These are phyloP conservation scores for Aphelocoma coerulescens DNA, from an alignment of 2,113 vertebrate genomes.

Conservation along the genomic window DNA sequence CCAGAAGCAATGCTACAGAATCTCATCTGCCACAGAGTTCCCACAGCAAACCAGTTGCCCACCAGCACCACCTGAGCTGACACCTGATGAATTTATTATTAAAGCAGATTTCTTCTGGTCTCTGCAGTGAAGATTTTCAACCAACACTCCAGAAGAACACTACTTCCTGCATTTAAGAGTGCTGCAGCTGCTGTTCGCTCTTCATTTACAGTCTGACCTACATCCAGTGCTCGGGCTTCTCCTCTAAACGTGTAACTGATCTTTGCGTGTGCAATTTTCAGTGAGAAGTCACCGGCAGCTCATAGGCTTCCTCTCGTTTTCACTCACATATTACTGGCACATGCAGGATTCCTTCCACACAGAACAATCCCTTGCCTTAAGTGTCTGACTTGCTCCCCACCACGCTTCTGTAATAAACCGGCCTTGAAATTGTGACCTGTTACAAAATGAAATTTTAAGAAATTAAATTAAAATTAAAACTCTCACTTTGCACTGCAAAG, in stretches of 20 bases:
- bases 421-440: neutral
- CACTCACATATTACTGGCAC: neutral
- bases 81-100: neutral
- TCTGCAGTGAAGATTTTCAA: neutral
- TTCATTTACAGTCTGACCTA: constrained; percentile 7
- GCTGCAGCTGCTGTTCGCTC: constrained; percentile 6
- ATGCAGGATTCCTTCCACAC: neutral
- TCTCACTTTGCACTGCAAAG: neutral
- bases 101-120: neutral
- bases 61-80: neutral
- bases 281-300: neutral
- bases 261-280: neutral
- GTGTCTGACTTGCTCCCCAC: neutral
- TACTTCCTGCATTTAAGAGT: neutral
- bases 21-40: neutral
- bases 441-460: neutral
- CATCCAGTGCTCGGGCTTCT: neutral
- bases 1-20: neutral
- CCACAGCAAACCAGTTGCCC: neutral
- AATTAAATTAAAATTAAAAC: neutral
- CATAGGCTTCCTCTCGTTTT: neutral
- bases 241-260: neutral
- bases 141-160: neutral
- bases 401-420: neutral
- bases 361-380: neutral